A percentile compares a stretch with the other conserved stretches of the same genome.
These are phyloP conservation scores for Eledona agricola DNA, from an alignment of 2,888 invertebrate genomes.

Conservation along the genomic window DNA sequence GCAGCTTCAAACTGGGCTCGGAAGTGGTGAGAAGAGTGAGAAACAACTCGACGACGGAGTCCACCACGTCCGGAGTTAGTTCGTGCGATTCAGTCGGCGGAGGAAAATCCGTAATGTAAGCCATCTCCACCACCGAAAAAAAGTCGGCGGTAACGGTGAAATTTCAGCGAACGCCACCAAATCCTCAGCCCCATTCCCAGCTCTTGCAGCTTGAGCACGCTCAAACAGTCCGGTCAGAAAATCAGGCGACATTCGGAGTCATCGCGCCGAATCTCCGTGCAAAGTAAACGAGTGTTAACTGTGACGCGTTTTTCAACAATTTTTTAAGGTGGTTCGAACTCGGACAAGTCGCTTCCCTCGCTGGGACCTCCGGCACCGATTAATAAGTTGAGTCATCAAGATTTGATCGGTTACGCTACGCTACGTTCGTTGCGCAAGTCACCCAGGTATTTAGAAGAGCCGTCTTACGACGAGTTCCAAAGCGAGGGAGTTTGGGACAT, in stretches of 20 bases:
- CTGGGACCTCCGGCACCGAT: conserved; percentile 65
- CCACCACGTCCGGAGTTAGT: conserved; percentile 83
- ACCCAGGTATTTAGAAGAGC: conserved; percentile 34
- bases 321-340: conserved; percentile 63
- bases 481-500: conserved; percentile 41
- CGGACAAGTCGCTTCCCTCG: conserved; percentile 65
- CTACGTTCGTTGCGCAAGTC: conserved; percentile 70
- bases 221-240: conserved; percentile 51
- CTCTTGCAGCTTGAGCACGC: conserved; percentile 72
- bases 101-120: conserved; percentile 65
- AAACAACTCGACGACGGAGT: conserved; percentile 74
- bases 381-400: conserved; percentile 74
- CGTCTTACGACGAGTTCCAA: conserved; percentile 38
- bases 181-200: conserved; percentile 90
- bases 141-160: not conserved
- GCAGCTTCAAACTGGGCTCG: conserved; percentile 37
- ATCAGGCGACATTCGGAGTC: conserved; percentile 64
- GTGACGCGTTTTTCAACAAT: not conserved
- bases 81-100: conserved; percentile 80
- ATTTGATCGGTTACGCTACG: conserved; percentile 80
- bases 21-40: conserved; percentile 49
- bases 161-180: conserved; percentile 74
- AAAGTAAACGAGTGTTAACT: conserved; percentile 60
- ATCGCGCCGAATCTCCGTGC: conserved; percentile 67
- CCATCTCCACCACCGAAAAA: not conserved